Evolutionary conservation across 2,888 invertebrate species (phyloP).

Genomic region (Lomographa bimaculata): DNA sequence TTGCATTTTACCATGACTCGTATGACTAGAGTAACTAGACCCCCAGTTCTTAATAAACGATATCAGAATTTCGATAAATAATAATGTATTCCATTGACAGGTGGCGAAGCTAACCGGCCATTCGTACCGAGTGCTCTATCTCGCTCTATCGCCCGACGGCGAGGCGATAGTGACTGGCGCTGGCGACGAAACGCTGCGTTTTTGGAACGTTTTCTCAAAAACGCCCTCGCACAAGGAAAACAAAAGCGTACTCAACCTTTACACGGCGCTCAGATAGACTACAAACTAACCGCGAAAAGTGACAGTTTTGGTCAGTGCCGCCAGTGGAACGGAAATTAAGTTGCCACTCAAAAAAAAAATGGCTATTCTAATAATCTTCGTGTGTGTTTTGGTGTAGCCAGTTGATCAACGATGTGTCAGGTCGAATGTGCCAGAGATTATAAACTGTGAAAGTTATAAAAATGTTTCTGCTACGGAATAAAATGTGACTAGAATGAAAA

Average conservation of each 20-base stretch:
- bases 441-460: too few species aligned
- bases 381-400: too few species aligned
- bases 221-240: conserved; percentile 97
- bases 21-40: too few species aligned
- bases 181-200: conserved; percentile 98
- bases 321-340: conserved; percentile 6
- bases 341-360: conserved; percentile 8
- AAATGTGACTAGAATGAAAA: too few species aligned
- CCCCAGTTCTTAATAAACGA: too few species aligned
- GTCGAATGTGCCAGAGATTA: too few species aligned
- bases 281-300: conserved; percentile 1
- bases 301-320: conserved; percentile 3
- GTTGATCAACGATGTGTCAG: too few species aligned
- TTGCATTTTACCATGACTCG: too few species aligned
- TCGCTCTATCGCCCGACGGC: conserved; percentile 98
- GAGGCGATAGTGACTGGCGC: conserved; percentile 99
- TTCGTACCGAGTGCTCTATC: conserved; percentile 96
- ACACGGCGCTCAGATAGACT: conserved; percentile 87
- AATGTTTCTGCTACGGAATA: too few species aligned
- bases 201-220: conserved; percentile 99
- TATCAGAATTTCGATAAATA: too few species aligned
- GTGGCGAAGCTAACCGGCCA: conserved; percentile 99
- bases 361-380: too few species aligned
- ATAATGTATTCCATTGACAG: too few species aligned
- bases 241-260: conserved; percentile 95